phyloP scores from a whole-genome alignment of 2,113 vertebrate genomes.

The Pantherophis guttatus region DNA sequence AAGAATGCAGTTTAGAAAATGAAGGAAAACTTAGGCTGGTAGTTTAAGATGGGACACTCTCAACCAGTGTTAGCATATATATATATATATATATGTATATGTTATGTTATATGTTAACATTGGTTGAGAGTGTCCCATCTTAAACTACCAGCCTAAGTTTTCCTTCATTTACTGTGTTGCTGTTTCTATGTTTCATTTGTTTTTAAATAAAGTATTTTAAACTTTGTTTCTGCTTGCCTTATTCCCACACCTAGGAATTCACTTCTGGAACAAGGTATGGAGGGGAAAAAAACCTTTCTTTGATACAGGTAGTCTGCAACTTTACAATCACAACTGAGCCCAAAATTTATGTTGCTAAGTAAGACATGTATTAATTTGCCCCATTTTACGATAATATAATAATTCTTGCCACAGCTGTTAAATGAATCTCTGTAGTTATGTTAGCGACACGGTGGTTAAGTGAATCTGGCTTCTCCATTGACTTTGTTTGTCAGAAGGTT shows the following conservation, averaged over 20 bases:
- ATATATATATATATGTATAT: too few species aligned
- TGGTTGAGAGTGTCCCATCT: too few species aligned
- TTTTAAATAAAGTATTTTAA: too few species aligned
- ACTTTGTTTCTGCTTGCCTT: too few species aligned
- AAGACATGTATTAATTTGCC: neutral
- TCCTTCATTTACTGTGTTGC: too few species aligned
- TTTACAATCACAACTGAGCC: neutral
- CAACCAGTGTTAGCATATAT: neutral
- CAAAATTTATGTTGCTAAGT: neutral
- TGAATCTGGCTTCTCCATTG: too few species aligned
- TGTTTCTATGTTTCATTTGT: too few species aligned
- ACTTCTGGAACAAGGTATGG: neutral
- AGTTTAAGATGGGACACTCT: neutral
- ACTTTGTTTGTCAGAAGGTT: too few species aligned
- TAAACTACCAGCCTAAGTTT: too few species aligned
- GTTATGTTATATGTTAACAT: too few species aligned
- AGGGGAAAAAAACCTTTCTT: neutral
- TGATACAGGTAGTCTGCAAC: neutral
- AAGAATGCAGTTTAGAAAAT: neutral
- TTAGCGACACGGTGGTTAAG: too few species aligned
- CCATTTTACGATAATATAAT: neutral
- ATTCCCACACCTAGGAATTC: neutral
- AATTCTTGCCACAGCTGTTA: neutral
- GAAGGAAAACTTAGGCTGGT: neutral
- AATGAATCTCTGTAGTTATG: neutral